Evolutionary conservation across 2,113 vertebrate genomes (phyloP).

Genomic region (Engystomops pustulosus): DNA sequence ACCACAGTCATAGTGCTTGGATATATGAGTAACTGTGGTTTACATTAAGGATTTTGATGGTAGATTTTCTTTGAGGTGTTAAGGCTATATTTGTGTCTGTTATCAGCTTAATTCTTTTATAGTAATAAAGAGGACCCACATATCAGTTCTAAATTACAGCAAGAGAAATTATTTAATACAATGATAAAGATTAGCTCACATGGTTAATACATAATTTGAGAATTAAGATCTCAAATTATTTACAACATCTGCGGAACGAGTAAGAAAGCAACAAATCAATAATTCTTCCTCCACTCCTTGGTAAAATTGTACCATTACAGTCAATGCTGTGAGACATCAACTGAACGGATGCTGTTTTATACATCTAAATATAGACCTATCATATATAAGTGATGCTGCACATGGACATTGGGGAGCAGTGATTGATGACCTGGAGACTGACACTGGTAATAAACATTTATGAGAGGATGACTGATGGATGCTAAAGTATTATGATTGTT

Average conservation of each 20-base stretch:
- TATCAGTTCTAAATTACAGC: too few species aligned
- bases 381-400: not conserved
- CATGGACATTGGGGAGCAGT: slow-evolving; percentile 19
- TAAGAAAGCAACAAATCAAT: not conserved
- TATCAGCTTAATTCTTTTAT: too few species aligned
- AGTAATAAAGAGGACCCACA: too few species aligned
- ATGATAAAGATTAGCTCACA: not conserved
- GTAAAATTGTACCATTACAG: not conserved
- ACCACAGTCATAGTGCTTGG: too few species aligned
- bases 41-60: too few species aligned
- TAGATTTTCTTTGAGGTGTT: too few species aligned
- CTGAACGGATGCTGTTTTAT: not conserved
- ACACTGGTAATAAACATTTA: slow-evolving; percentile 39
- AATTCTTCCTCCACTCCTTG: not conserved
- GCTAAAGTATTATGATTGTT: slow-evolving; percentile 40
- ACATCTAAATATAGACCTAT: slow-evolving; percentile 3
- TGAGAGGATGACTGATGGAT: slow-evolving; percentile 35
- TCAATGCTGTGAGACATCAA: not conserved
- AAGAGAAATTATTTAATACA: too few species aligned
- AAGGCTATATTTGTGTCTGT: too few species aligned
- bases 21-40: too few species aligned
- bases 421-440: slow-evolving; percentile 15
- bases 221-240: not conserved
- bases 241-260: not conserved
- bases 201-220: not conserved